These are phyloP conservation scores for Chloropsis cyanopogon DNA, from an alignment of 2,113 vertebrate species.

Conservation along the genomic window DNA sequence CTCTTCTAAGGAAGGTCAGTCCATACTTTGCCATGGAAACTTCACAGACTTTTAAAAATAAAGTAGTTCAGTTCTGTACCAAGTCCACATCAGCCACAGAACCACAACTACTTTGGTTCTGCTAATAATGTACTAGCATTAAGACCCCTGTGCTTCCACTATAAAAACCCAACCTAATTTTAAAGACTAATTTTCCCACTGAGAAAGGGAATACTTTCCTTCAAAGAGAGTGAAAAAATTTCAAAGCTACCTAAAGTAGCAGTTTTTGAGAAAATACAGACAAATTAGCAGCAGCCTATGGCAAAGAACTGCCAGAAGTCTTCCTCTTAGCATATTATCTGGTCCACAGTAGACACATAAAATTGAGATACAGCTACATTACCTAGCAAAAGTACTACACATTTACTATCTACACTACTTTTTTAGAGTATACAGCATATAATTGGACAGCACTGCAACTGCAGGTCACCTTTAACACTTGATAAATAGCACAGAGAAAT, in stretches of 20 bases:
- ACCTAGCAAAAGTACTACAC: background rate
- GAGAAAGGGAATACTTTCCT: background rate
- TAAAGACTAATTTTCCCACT: background rate
- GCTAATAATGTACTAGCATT: background rate
- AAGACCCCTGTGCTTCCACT: background rate
- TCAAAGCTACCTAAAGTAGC: background rate
- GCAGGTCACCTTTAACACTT: slow-evolving; percentile 22
- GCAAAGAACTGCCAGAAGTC: background rate
- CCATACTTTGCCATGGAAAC: background rate
- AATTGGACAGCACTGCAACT: background rate
- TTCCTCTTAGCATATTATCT: background rate
- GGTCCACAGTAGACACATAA: background rate
- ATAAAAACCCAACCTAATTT: background rate
- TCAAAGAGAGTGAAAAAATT: background rate
- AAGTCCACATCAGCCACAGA: background rate
- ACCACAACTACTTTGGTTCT: background rate
- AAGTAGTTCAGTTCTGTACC: background rate
- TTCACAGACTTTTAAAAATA: background rate
- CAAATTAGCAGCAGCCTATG: background rate
- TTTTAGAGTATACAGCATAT: background rate
- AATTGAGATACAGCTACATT: background rate
- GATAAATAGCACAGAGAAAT: background rate
- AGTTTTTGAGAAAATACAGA: background rate
- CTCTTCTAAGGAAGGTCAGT: background rate
- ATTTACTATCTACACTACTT: background rate